A percentile compares a stretch with the other conserved stretches of the same genome.
phyloP scores from a whole-genome alignment of 2,888 invertebrate genomes.

The Trileptium ribeirensis region DNA sequence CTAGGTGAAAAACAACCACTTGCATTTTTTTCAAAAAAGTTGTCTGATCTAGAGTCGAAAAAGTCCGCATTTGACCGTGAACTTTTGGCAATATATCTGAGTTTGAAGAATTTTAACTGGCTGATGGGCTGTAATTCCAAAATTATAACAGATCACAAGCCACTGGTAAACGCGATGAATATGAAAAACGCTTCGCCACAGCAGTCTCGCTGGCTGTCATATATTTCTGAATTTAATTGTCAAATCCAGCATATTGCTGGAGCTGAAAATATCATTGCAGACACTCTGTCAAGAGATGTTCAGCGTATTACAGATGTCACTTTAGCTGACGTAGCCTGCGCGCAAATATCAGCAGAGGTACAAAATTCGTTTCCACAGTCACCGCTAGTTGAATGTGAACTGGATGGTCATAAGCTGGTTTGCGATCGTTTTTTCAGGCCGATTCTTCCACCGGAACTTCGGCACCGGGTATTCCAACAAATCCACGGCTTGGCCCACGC shows the following conservation, averaged over 20 bases:
- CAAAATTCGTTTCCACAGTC: not conserved
- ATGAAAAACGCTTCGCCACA: slow-evolving; percentile 14
- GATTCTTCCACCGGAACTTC: not conserved
- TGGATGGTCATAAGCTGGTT: not conserved
- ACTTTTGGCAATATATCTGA: not conserved
- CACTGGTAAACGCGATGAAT: slow-evolving; percentile 7
- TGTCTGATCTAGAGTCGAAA: not conserved
- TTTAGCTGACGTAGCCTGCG: not conserved
- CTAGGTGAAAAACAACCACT: not conserved
- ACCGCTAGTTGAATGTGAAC: not conserved
- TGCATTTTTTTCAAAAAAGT: slow-evolving; percentile 11
- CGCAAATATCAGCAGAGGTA: not conserved
- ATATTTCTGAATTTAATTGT: slow-evolving; percentile 8
- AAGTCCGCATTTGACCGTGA: not conserved
- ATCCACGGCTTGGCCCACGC: not conserved
- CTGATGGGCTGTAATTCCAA: not conserved
- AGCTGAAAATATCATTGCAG: slow-evolving; percentile 6
- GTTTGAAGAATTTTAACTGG: slow-evolving; percentile 7
- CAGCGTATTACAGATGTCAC: not conserved
- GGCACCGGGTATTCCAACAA: not conserved
- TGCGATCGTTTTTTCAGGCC: not conserved
- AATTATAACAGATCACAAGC: slow-evolving; percentile 11
- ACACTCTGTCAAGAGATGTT: not conserved
- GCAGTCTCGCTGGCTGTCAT: slow-evolving; percentile 11
- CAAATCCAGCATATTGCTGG: slow-evolving; percentile 4